A percentile compares a stretch with the other conserved stretches of the same genome.
These are phyloP conservation scores for Chaetophractus vellerosus DNA, from an alignment of 2,797 vertebrate species.

Conservation along the genomic window DNA sequence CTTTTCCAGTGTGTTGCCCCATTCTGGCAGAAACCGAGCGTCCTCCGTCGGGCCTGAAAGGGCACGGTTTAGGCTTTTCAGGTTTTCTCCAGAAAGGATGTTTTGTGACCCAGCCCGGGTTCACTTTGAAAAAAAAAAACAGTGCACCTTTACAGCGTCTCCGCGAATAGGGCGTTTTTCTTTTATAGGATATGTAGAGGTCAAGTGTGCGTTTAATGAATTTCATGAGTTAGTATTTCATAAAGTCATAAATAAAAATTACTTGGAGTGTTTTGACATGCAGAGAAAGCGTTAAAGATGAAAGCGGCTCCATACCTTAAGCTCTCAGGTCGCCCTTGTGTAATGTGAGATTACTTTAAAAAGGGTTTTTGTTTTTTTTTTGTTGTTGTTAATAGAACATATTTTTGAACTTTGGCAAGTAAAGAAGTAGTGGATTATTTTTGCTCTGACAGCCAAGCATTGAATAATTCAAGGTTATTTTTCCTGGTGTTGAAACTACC, in stretches of 20 bases:
- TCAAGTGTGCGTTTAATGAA: background rate
- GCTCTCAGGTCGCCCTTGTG: background rate
- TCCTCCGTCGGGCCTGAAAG: background rate
- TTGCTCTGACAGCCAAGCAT: conserved; percentile 26
- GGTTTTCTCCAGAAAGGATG: background rate
- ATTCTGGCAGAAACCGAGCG: background rate
- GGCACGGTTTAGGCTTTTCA: background rate
- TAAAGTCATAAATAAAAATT: background rate
- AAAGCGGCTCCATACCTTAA: background rate
- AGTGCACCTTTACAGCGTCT: background rate
- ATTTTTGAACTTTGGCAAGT: conserved; percentile 10
- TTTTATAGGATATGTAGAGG: background rate
- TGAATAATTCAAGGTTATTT: background rate
- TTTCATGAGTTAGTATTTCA: conserved; percentile 30
- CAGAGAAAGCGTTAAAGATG: background rate
- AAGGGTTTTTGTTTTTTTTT: background rate
- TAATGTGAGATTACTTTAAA: conserved; percentile 28
- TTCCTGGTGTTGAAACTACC: background rate
- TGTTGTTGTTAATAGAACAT: background rate
- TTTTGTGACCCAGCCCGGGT: background rate
- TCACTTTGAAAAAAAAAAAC: conserved; percentile 9
- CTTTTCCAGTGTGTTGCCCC: background rate
- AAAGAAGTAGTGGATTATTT: background rate
- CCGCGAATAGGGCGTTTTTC: background rate
- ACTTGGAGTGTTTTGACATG: background rate